Percentiles rank a stretch among this genome's conserved stretches.
phyloP scores from a whole-genome alignment of 2,113 vertebrate genomes.

The Ciconia boyciana region DNA sequence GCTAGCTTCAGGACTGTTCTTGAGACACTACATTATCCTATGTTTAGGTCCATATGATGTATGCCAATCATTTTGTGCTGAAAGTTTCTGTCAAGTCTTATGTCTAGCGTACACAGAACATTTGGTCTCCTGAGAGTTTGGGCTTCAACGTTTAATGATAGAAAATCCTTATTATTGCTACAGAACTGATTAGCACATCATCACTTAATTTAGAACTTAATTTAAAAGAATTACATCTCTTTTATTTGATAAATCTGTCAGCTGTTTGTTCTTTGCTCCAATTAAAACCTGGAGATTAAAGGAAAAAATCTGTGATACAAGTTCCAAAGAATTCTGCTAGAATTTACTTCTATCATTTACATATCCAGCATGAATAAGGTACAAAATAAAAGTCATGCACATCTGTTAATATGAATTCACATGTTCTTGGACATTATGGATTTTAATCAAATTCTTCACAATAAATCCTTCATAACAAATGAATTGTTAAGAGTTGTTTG shows the following conservation, averaged over 20 bases:
- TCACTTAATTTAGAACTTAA: conserved; percentile 45
- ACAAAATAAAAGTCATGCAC: not conserved
- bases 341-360: not conserved
- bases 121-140: not conserved
- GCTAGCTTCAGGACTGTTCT: not conserved
- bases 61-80: not conserved
- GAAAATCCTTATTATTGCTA: conserved; percentile 45
- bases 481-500: not conserved
- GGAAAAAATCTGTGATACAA: not conserved
- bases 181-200: conserved; percentile 37
- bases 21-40: not conserved
- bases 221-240: conserved; percentile 37
- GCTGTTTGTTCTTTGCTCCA: conserved; percentile 35
- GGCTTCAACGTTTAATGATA: conserved; percentile 27
- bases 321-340: not conserved
- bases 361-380: not conserved
- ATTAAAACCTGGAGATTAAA: conserved; percentile 52
- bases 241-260: conserved; percentile 43
- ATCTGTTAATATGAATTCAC: not conserved
- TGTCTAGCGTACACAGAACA: not conserved
- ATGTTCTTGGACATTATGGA: not conserved
- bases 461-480: not conserved
- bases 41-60: not conserved
- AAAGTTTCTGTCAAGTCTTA: not conserved
- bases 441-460: not conserved